These are phyloP conservation scores for Acanthosepion esculentum DNA, from an alignment of 2,888 invertebrate genomes.

Conservation along the genomic window DNA sequence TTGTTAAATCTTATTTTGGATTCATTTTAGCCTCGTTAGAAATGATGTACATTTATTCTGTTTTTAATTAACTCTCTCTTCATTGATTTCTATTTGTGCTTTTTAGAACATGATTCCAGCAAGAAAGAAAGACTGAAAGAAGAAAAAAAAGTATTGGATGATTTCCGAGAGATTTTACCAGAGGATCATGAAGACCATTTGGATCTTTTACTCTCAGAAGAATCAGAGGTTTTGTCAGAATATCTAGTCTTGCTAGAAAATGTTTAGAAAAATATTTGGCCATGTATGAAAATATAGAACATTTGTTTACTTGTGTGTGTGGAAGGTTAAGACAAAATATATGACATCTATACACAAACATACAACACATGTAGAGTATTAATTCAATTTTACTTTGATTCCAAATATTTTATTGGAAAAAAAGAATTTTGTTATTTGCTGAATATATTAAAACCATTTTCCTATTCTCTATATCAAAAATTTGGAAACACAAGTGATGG, in stretches of 20 bases:
- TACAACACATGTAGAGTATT: no score
- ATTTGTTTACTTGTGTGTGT: no score
- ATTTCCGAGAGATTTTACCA: conserved; percentile 76
- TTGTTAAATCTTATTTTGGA: no score
- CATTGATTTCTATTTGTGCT: background rate
- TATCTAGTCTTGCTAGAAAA: conserved; percentile 57
- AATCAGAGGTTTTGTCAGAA: conserved; percentile 79
- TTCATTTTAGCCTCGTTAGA: no score
- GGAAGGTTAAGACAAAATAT: background rate
- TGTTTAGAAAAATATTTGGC: background rate
- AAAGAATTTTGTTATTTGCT: background rate
- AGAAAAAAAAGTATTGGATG: conserved; percentile 64
- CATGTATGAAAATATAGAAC: background rate
- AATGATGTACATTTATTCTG: no score
- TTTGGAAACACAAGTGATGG: background rate
- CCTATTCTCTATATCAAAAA: background rate
- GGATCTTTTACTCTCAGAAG: conserved; percentile 82
- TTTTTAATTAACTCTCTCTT: no score
- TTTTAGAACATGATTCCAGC: background rate
- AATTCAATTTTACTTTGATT: background rate
- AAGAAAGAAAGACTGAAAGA: conserved; percentile 48
- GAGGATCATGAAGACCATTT: conserved; percentile 83
- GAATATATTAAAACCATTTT: background rate
- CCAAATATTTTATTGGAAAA: background rate
- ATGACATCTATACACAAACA: no score